These are phyloP conservation scores for Asbolus verrucosus DNA, from an alignment of 1,140 invertebrate genomes.

Conservation along the genomic window DNA sequence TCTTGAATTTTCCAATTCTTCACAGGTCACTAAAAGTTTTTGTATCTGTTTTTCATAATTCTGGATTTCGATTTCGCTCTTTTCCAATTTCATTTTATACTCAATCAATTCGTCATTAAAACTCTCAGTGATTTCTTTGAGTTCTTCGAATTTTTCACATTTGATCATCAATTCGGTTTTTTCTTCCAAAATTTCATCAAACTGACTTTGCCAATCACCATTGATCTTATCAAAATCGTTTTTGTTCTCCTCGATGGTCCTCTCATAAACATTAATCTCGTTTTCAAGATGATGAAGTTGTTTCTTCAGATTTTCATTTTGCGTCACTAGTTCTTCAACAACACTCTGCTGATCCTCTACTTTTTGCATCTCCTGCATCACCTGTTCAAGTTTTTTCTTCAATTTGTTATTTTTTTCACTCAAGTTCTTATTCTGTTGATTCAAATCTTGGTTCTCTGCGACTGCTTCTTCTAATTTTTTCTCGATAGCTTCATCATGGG, in stretches of 20 bases:
- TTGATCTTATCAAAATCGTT: conserved; percentile 73
- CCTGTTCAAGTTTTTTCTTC: conserved; percentile 67
- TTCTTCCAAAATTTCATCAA: conserved; percentile 69
- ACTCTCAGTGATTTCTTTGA: conserved; percentile 66
- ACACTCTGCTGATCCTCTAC: conserved; percentile 43
- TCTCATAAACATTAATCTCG: conserved; percentile 68
- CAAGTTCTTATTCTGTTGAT: conserved; percentile 65
- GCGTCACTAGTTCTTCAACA: conserved; percentile 51
- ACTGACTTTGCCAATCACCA: conserved; percentile 72
- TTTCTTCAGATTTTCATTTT: conserved; percentile 60
- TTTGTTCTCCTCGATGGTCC: conserved; percentile 67
- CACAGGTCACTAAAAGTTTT: no score
- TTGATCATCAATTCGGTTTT: conserved; percentile 66
- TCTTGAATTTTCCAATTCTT: conserved; percentile 8
- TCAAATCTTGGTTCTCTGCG: conserved; percentile 71
- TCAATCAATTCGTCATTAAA: conserved; percentile 67
- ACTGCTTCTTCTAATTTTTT: conserved; percentile 68
- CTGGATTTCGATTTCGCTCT: conserved; percentile 56
- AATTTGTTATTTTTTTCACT: conserved; percentile 63
- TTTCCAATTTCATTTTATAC: conserved; percentile 68
- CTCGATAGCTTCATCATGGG: conserved; percentile 70
- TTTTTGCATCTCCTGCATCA: conserved; percentile 61
- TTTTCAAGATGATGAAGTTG: conserved; percentile 66
- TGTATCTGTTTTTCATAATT: conserved; percentile 58
- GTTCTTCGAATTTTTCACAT: conserved; percentile 67